A percentile compares a stretch with the other conserved stretches of the same genome.
Conservation (phyloP, 2,113 vertebrate genomes). For the Calyptomena viridis region DNA sequence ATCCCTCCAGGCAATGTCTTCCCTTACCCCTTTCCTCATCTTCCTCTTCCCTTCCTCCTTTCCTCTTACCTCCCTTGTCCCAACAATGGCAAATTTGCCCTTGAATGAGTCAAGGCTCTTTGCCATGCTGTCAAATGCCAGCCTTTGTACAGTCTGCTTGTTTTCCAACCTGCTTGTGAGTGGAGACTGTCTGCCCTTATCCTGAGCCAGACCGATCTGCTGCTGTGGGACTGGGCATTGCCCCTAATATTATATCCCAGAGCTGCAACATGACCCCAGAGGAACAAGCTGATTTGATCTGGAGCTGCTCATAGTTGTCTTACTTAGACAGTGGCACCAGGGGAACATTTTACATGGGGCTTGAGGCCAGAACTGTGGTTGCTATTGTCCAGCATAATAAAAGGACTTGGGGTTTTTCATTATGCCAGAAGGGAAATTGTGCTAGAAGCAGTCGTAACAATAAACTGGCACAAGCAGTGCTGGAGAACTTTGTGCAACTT, state of each 20-base stretch:
- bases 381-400: background rate
- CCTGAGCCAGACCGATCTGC: background rate
- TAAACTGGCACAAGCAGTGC: background rate
- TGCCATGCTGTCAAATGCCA: background rate
- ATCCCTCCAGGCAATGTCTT: background rate
- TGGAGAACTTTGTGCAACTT: background rate
- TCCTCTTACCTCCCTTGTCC: background rate
- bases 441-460: background rate
- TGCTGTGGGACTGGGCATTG: background rate
- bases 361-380: background rate
- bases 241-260: background rate
- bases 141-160: background rate
- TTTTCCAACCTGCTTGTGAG: background rate
- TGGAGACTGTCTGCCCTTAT: background rate
- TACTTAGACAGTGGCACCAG: background rate
- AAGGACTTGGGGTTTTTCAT: background rate
- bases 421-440: background rate
- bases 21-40: background rate
- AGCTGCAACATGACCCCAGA: background rate
- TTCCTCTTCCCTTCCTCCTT: background rate
- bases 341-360: background rate
- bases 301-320: background rate
- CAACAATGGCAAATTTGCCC: background rate
- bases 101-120: background rate
- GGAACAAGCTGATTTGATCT: background rate